phyloP scores from a whole-genome alignment of 2,888 invertebrate genomes.

The Thereva nobilitata region DNA sequence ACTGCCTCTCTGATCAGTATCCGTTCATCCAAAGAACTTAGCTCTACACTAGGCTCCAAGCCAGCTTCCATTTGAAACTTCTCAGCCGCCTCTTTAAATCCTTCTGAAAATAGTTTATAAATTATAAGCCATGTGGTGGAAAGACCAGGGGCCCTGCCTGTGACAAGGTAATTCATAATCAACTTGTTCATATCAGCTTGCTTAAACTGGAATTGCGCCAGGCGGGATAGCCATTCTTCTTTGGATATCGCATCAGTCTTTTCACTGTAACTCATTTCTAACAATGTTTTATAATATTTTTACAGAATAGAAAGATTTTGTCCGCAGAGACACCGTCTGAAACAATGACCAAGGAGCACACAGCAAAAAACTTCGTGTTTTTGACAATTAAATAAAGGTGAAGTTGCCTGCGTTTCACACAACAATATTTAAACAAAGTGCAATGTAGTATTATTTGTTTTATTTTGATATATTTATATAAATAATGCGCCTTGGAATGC shows the following conservation, averaged over 20 bases:
- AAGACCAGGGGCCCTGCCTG: constrained; percentile 66
- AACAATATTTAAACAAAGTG: no score
- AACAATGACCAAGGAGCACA: constrained; percentile 9
- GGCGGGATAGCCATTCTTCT: constrained; percentile 56
- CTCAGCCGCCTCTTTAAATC: constrained; percentile 95
- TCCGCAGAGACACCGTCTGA: neutral
- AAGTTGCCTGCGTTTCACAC: neutral
- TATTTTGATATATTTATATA: no score
- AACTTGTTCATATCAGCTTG: constrained; percentile 94
- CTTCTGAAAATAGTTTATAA: constrained; percentile 65
- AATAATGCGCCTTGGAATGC: no score
- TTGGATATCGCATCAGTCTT: constrained; percentile 55
- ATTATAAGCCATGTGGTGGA: neutral
- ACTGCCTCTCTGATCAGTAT: constrained; percentile 93
- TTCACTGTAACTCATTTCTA: constrained; percentile 57
- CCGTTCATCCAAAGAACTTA: constrained; percentile 86
- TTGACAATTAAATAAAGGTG: constrained; percentile 25
- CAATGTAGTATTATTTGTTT: no score
- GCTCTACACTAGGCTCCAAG: constrained; percentile 73
- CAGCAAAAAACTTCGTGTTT: neutral
- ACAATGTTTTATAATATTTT: neutral
- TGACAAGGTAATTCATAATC: constrained; percentile 98
- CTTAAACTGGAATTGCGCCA: constrained; percentile 71
- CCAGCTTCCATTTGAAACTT: constrained; percentile 96
- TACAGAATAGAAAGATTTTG: neutral